phyloP scores from a whole-genome alignment of 2,113 vertebrate genomes.

The Phylloscopus whistleri region DNA sequence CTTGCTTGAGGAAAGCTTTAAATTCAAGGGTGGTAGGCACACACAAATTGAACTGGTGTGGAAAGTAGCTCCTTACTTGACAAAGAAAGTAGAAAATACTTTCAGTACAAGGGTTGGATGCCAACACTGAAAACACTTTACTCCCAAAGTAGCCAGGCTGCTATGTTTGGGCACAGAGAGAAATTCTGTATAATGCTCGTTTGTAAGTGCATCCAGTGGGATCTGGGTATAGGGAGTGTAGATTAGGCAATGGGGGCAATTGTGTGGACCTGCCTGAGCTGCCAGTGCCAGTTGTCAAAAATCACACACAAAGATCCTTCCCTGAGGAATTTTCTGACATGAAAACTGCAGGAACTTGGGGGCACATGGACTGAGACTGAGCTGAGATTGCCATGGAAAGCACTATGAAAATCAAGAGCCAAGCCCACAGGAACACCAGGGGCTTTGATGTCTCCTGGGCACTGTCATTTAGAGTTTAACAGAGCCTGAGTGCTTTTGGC shows the following conservation, averaged over 20 bases:
- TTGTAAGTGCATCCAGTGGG: neutral
- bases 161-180: neutral
- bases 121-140: neutral
- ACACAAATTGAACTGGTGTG: neutral
- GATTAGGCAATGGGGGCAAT: neutral
- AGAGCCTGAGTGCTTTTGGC: rapidly evolving
- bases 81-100: neutral
- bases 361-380: neutral
- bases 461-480: neutral
- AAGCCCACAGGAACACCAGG: neutral
- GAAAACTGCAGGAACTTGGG: neutral
- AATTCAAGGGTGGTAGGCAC: neutral
- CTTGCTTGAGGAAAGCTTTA: neutral
- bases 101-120: neutral
- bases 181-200: neutral
- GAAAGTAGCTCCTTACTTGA: neutral
- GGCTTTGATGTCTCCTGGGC: neutral
- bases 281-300: neutral
- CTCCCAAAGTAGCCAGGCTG: neutral
- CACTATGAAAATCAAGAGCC: neutral
- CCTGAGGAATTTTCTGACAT: neutral
- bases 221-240: neutral
- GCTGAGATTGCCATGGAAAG: neutral
- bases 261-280: neutral
- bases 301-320: neutral